Base-by-base conservation (phyloP, 2,797 vertebrate genomes). In the Phalloptychus januarius region DNA sequence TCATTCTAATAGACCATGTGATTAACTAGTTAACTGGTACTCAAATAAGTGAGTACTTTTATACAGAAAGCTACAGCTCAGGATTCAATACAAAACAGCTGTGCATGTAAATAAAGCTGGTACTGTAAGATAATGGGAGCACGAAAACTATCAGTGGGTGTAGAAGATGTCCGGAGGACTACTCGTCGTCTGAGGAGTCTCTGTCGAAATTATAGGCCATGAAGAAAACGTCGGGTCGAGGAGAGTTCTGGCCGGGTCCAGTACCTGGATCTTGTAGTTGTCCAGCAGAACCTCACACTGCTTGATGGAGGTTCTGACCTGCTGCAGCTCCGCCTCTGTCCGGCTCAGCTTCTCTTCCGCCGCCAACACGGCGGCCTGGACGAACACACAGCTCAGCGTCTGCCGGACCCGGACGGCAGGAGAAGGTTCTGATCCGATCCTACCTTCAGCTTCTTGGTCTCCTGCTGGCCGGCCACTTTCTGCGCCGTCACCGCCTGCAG, bases 371-470 rank as follows among this genome's bases (percentile, higher is more conserved):
- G 91, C 91, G n/a, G 95, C 93, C 97, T 99, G 81, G 23, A 77
- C 28, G n/a, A 71, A 76, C 52, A 72, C 50, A 45, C 11, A 56
- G 74, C 45, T 20, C 13, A 0, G 75, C n/a, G 10, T 38, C 7
- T 0, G 8, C 33, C 18, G 10, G 18, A 2, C 33, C 36, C 36
- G 23, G 20, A 25, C 7, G 1, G 20, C 61, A 5, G 61, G 38
- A 44, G 40, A 13, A 28, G 67, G 40, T 44, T 25, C 67, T 12
- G 38, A 25, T 23, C 63, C 36, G 18, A 28, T 3, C 63, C 44
- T 33, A 98, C 97, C 97, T 97, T 97, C 0, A 98, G 94, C 71
- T 89, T 94, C 85, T 98, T 97, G 5, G 97, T 97, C 73, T 98
- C 97, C 74, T 96, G 87, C 75, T 94, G 96, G 69, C 94, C 90